Percentiles rank a stretch among this genome's conserved stretches.
These are phyloP conservation scores for Geotrupes spiniger DNA, from an alignment of 2,888 invertebrate species.

Conservation along the genomic window DNA sequence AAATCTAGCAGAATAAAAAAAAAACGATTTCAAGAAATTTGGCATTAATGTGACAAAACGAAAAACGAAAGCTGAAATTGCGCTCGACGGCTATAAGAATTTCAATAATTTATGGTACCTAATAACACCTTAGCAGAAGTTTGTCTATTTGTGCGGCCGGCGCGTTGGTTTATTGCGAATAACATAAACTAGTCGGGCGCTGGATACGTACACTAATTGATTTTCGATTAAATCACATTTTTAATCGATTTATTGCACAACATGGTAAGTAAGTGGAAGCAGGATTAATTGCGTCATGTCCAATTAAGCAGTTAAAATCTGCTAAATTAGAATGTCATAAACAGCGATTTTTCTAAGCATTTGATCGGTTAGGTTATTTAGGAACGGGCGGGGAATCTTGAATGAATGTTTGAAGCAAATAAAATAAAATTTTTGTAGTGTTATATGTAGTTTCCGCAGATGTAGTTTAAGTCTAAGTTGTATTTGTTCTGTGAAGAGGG, in stretches of 20 bases:
- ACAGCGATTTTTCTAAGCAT: too few relatives aligned
- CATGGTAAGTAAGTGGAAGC: conserved; percentile 8
- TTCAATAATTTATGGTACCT: not conserved
- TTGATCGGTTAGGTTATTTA: too few relatives aligned
- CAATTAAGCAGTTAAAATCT: conserved; percentile 11
- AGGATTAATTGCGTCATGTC: conserved; percentile 10
- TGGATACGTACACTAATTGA: conserved; percentile 10
- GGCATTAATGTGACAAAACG: too few relatives aligned
- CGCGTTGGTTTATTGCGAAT: conserved; percentile 7
- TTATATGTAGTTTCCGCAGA: too few relatives aligned
- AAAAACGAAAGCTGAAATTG: not conserved
- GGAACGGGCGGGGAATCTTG: too few relatives aligned
- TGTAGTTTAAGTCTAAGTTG: too few relatives aligned
- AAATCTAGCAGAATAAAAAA: too few relatives aligned
- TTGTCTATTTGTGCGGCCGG: conserved; percentile 4
- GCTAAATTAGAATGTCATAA: not conserved
- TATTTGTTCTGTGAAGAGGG: too few relatives aligned
- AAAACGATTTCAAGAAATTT: too few relatives aligned
- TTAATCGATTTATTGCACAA: conserved; percentile 12
- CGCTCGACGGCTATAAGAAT: conserved; percentile 8
- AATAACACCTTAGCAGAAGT: not conserved
- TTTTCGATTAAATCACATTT: conserved; percentile 14
- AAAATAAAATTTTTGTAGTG: too few relatives aligned
- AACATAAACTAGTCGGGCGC: conserved; percentile 9
- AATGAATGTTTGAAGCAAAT: too few relatives aligned